Conservation (phyloP, 2,113 vertebrate genomes). For the Meles meles region DNA sequence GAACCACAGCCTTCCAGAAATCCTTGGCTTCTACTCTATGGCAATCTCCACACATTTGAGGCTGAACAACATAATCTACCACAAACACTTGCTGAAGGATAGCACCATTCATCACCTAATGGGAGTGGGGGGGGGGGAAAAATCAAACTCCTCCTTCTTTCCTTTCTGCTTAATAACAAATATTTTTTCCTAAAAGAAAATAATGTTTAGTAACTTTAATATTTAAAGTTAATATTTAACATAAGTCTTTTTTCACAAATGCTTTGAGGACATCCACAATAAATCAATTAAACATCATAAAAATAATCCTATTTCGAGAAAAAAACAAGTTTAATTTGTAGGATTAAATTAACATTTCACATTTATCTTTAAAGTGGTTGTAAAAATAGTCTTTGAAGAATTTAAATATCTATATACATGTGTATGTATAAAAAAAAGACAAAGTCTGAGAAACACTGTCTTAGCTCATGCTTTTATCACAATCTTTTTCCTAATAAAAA, state of each 20-base stretch:
- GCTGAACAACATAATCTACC: slow-evolving; percentile 91
- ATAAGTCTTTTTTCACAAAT: slow-evolving; percentile 9
- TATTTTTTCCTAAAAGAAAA: slow-evolving; percentile 1
- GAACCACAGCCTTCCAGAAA: slow-evolving; percentile 98
- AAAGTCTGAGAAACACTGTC: background rate
- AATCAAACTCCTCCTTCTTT: background rate
- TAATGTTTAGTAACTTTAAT: background rate
- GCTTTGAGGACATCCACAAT: background rate
- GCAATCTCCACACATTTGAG: slow-evolving; percentile 98
- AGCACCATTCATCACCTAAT: slow-evolving; percentile 96
- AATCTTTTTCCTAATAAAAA: slow-evolving; percentile 11
- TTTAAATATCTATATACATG: background rate
- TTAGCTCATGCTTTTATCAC: background rate
- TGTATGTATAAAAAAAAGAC: background rate
- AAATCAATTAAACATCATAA: slow-evolving; percentile 5
- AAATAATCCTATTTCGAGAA: slow-evolving; percentile 8
- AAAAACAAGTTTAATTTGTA: background rate
- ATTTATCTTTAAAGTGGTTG: background rate
- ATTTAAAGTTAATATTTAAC: background rate
- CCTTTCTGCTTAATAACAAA: background rate
- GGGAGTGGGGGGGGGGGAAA: fast-evolving
- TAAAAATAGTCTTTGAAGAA: background rate
- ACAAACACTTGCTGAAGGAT: slow-evolving; percentile 98
- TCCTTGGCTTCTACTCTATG: slow-evolving; percentile 98
- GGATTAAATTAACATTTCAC: slow-evolving; percentile 29